phyloP scores from a whole-genome alignment of 2,113 vertebrate genomes.

The Clarias batrachus region DNA sequence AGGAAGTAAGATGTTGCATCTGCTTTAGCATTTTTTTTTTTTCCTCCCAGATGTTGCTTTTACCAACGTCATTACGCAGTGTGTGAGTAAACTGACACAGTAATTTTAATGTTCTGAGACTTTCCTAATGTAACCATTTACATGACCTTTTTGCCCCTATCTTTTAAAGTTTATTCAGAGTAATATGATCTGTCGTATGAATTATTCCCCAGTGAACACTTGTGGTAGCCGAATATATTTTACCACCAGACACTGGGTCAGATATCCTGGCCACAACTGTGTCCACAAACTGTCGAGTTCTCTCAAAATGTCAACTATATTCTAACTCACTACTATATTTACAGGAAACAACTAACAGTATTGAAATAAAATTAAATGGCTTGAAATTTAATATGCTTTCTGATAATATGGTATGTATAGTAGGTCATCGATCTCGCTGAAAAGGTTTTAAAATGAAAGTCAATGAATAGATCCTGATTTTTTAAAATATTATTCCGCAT shows the following conservation, averaged over 20 bases:
- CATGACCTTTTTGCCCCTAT: background rate
- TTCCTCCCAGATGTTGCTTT: background rate
- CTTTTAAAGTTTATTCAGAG: conserved; percentile 18
- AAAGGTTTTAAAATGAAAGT: background rate
- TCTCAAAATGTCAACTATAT: background rate
- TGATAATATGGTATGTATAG: background rate
- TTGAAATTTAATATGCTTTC: background rate
- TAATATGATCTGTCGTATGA: conserved; percentile 27
- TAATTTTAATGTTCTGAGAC: conserved; percentile 3
- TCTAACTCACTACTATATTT: background rate
- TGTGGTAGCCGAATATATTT: conserved; percentile 37
- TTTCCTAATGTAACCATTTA: conserved; percentile 22
- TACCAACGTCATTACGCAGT: background rate
- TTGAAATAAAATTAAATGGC: background rate
- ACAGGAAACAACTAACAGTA: background rate
- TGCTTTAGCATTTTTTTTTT: background rate
- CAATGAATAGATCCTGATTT: background rate
- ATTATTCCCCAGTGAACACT: conserved; percentile 43
- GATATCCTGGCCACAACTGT: conserved; percentile 19
- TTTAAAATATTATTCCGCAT: background rate
- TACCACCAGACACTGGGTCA: conserved; percentile 41
- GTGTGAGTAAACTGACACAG: background rate
- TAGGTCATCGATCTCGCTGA: background rate
- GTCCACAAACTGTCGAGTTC: conserved; percentile 17
- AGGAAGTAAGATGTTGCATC: background rate